Conservation (phyloP, 2,888 invertebrate genomes). For the Tigriopus californicus region DNA sequence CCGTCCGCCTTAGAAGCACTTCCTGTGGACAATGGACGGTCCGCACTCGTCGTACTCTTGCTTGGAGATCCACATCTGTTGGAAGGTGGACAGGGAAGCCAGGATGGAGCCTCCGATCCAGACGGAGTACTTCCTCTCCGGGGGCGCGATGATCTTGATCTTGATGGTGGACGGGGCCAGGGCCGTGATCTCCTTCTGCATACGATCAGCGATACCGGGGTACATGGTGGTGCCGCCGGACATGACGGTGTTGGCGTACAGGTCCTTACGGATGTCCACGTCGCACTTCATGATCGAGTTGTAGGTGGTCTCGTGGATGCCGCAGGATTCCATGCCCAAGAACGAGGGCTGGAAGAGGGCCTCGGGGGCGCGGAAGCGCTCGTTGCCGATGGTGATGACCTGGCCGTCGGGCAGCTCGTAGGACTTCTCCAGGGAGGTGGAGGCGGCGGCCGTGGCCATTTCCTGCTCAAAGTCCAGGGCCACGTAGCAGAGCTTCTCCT, state of each 20-base stretch:
- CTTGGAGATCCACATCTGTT: constrained; percentile 96
- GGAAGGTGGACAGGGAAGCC: constrained; percentile 96
- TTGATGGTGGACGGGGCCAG: no score
- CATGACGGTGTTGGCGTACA: constrained; percentile 80
- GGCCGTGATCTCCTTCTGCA: no score
- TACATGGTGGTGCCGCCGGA: constrained; percentile 84
- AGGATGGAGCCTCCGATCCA: no score
- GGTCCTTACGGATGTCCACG: constrained; percentile 66
- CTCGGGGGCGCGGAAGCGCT: constrained; percentile 75
- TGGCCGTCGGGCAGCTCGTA: constrained; percentile 81
- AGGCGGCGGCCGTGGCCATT: constrained; percentile 80
- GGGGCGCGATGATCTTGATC: no score
- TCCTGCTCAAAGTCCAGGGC: constrained; percentile 87
- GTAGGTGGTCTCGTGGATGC: constrained; percentile 72
- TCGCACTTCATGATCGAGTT: constrained; percentile 90
- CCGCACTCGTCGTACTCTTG: constrained; percentile 76
- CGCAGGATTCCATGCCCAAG: constrained; percentile 72
- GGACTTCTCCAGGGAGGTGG: constrained; percentile 74
- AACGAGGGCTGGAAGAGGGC: constrained; percentile 45
- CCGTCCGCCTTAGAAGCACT: constrained; percentile 30
- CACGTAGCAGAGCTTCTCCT: constrained; percentile 82
- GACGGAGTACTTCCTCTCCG: no score
- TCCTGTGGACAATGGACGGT: constrained; percentile 32
- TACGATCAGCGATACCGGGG: no score
- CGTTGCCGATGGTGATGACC: constrained; percentile 75